These are phyloP conservation scores for Tachystola acroxantha DNA, from an alignment of 2,888 invertebrate species.

Conservation along the genomic window DNA sequence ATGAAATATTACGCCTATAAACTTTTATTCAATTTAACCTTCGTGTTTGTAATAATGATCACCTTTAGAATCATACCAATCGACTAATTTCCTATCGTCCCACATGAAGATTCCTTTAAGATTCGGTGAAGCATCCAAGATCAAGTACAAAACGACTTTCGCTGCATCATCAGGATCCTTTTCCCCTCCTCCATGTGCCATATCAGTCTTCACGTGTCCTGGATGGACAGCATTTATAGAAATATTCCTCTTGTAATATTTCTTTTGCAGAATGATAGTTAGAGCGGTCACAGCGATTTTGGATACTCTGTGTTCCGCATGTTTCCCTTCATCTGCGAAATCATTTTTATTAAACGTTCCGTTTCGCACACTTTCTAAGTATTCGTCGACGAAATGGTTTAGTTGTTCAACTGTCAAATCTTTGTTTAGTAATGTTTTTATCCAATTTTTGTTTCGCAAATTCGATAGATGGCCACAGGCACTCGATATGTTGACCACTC, in stretches of 20 bases:
- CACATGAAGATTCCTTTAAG: conserved; percentile 83
- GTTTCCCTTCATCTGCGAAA: conserved; percentile 64
- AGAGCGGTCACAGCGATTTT: conserved; percentile 61
- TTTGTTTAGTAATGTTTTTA: conserved; percentile 35
- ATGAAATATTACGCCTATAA: too few relatives aligned
- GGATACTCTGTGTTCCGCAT: conserved; percentile 63
- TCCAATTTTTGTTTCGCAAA: conserved; percentile 54
- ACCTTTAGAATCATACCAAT: conserved; percentile 74
- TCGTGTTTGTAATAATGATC: conserved; percentile 50
- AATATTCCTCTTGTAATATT: conserved; percentile 47
- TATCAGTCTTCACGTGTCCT: conserved; percentile 56
- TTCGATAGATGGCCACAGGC: conserved; percentile 63
- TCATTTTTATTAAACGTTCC: conserved; percentile 56
- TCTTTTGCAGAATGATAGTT: conserved; percentile 53
- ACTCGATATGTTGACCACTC: conserved; percentile 85
- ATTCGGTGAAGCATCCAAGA: conserved; percentile 78
- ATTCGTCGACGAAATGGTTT: conserved; percentile 54
- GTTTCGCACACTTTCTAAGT: conserved; percentile 57
- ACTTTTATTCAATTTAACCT: too few relatives aligned
- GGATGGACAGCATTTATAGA: conserved; percentile 64
- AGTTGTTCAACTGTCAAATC: conserved; percentile 52
- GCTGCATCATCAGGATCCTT: conserved; percentile 79
- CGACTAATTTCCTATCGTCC: conserved; percentile 76
- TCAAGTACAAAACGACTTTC: conserved; percentile 77
- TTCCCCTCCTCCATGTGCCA: conserved; percentile 72